Base-by-base conservation (phyloP, 2,888 invertebrate species). In the Scotopteryx bipunctaria region DNA sequence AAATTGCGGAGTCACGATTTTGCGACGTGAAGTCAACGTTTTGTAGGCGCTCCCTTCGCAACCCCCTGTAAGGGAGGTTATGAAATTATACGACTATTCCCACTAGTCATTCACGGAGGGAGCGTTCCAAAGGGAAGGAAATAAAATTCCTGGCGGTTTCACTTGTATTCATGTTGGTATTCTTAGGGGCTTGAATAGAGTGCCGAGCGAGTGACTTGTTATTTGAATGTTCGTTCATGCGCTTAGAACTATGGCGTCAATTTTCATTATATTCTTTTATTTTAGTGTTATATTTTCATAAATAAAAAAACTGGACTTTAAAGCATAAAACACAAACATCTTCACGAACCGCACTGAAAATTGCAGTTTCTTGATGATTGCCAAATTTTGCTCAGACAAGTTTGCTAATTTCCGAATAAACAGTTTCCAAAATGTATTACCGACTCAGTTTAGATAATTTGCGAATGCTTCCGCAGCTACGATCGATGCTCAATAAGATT, bases 21-120 rank as follows among this genome's bases (percentile, higher is more conserved):
- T 58, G 61, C 67, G 66, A 61, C 64, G 55, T 38, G 49, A 46
- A 65, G 71, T 66, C 64, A 67, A 54, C 59, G 57, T 67, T 69
- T 63, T 59, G 58, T 65, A 68, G 61, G 49, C 73, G 63, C 73
- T 35, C 71, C 76, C 69, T 57, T 25, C 61, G 46, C 57, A 63
- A 59, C 64, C 63, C 58, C 52, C 41, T 55, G 56, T 48, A 52
- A 63, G 65, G 75, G 65, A 58, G 66, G 60, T 73, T 75, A 75
- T 78, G 69, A 76, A 80, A 79, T 80, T 76, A 76, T 73, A 70
- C 68, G 63, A 66, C 67, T 70, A 74, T 73, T 73, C 67, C 71
- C 69, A 71, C 71, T 66, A 75, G 71, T 75, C 69, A 73, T 74
- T 77, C 66, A 69, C 58, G 55, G 50, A 67, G 70, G 66, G 69